These are phyloP conservation scores for Hetaerina americana DNA, from an alignment of 1,140 invertebrate species.

Conservation along the genomic window DNA sequence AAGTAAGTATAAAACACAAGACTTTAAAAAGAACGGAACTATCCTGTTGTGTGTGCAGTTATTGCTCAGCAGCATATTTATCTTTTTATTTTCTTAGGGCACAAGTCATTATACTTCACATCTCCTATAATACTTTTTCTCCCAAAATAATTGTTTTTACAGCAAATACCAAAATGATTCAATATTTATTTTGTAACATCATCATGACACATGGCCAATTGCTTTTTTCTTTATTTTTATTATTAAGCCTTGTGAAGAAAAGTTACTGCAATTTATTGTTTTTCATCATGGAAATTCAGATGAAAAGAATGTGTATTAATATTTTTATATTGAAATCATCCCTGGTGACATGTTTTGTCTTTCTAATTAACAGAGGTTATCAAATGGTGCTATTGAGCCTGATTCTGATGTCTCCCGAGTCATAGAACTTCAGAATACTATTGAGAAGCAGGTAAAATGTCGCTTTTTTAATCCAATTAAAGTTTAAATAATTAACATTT, in stretches of 20 bases:
- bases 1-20: too few relatives aligned
- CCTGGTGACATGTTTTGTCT: slow-evolving; percentile 14
- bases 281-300: not conserved
- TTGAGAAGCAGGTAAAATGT: slow-evolving; percentile 75
- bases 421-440: slow-evolving; percentile 72
- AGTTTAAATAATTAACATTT: slow-evolving; percentile 9
- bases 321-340: slow-evolving; percentile 13
- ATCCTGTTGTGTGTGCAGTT: too few relatives aligned
- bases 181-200: not conserved
- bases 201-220: not conserved
- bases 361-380: slow-evolving; percentile 34
- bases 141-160: too few relatives aligned
- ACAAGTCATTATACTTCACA: too few relatives aligned
- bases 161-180: too few relatives aligned
- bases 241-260: not conserved
- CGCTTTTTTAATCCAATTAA: slow-evolving; percentile 7
- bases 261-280: not conserved
- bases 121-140: too few relatives aligned
- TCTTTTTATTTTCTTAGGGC: too few relatives aligned
- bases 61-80: too few relatives aligned
- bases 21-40: too few relatives aligned
- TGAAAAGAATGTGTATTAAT: slow-evolving; percentile 14
- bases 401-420: slow-evolving; percentile 51
- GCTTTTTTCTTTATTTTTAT: not conserved
- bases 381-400: slow-evolving; percentile 44